Conservation (phyloP, 1,140 invertebrate species). For the Hylaeus volcanicus region DNA sequence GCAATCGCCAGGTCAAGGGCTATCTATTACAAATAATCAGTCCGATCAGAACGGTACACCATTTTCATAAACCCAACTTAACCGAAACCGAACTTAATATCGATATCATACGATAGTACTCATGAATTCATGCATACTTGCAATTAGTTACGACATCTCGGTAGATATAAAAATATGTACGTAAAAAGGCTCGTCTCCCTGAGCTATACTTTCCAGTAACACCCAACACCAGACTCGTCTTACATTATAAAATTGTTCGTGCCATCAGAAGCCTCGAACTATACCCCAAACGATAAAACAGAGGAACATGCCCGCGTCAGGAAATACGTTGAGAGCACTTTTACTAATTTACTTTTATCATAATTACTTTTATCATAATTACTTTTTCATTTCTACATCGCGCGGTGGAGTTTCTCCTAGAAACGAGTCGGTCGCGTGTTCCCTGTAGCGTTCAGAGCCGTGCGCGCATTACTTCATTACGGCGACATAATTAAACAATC, state of each 20-base stretch:
- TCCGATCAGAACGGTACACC: no score
- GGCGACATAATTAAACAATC: conserved; percentile 31
- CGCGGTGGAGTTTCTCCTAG: neutral
- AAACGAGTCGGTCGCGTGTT: conserved; percentile 3
- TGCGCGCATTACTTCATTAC: neutral
- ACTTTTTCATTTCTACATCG: neutral
- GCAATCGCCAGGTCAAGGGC: no score
- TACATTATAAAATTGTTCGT: neutral
- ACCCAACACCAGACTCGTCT: no score
- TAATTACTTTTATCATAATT: conserved; percentile 12
- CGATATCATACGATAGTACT: no score
- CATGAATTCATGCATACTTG: no score
- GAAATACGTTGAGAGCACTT: neutral
- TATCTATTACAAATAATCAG: no score
- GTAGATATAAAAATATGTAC: no score
- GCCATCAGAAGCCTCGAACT: neutral
- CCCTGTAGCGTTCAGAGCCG: neutral
- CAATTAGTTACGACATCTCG: no score
- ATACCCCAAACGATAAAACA: neutral
- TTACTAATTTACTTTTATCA: neutral
- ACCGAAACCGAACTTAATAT: no score
- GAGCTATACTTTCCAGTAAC: no score
- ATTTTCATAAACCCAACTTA: no score
- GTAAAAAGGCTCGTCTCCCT: no score
- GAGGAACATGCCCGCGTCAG: neutral